A percentile compares a stretch with the other conserved stretches of the same genome.
Conservation (phyloP, 2,797 vertebrate species). For the Threskiornis aethiopicus region DNA sequence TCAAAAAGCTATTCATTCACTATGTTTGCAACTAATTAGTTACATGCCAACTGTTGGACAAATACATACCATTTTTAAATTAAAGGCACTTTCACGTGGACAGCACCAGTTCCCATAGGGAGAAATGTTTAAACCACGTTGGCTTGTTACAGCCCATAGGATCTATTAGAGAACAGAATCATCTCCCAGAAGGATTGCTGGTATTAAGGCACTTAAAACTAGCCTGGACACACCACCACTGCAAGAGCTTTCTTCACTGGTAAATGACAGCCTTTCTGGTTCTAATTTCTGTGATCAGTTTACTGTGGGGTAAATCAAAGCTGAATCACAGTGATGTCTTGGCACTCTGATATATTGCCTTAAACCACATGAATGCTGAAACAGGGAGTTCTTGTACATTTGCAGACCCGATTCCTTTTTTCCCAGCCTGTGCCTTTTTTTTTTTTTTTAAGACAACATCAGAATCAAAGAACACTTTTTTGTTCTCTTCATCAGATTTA, state of each 20-base stretch:
- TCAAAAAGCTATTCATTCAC: neutral
- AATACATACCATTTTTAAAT: neutral
- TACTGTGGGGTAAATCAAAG: neutral
- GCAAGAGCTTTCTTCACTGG: neutral
- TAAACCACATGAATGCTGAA: conserved; percentile 14
- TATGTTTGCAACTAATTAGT: neutral
- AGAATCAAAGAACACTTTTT: neutral
- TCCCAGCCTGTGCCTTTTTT: neutral
- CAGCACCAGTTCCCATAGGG: neutral
- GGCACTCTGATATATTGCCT: neutral
- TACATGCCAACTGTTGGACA: neutral
- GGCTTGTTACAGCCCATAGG: neutral
- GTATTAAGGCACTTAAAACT: neutral
- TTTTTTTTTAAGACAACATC: neutral
- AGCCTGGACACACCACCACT: neutral
- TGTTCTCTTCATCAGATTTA: neutral
- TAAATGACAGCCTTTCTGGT: neutral
- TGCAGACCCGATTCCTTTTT: neutral
- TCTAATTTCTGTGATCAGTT: neutral
- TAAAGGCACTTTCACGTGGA: neutral
- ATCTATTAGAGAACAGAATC: neutral
- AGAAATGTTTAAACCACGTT: neutral
- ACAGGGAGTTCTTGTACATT: neutral
- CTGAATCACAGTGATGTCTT: neutral
- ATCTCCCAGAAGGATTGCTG: neutral